Base-by-base conservation (phyloP, 2,797 vertebrate species). In the Danio aesculapii region DNA sequence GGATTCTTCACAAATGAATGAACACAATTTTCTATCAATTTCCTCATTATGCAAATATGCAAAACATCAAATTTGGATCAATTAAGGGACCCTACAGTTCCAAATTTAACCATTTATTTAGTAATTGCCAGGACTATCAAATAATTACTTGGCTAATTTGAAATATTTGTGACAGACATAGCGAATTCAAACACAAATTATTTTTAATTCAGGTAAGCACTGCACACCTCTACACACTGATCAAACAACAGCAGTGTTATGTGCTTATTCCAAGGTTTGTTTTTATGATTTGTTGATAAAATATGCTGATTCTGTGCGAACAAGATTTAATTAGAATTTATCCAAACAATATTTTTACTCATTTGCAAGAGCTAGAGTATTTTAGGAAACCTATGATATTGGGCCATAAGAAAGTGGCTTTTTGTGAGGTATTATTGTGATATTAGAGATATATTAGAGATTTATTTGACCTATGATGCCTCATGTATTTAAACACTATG, bases 121-220 rank as follows among this genome's bases (percentile, higher is more conserved):
- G 94, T 99, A 98, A 98, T 98, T 98, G 96, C 97, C 97, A 96
- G 97, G 98, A 98, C 96, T 98, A 97, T 98, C 97, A 98, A 97
- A 98, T 98, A 98, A 99, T 98, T 98, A 98, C 94, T 94, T 93
- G 92, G 95, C 96, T 98, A 99, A 99, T 99, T 99, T 97, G 94
- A 96, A 97, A 98, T 98, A 99, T 99, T 99, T 99, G 97, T 98
- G 97, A 99, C 98, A 99, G 98, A 99, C 98, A 99, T 96, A 98
- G 99, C 96, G 98, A 98, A 99, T 99, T 99, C 96, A 97, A 96
- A 94, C 94, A 95, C 96, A 98, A 98, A 98, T 99, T 96, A 96
- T 96, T 97, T 98, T 98, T 97, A 95, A 97, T 97, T 95, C 94
- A 92, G 95, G 95, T 94, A 97, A 97, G 94, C 95, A 95, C 94